Percentiles rank a stretch among this genome's conserved stretches.
These are phyloP conservation scores for Agonopterix subpropinquella DNA, from an alignment of 2,888 invertebrate species.

Conservation along the genomic window DNA sequence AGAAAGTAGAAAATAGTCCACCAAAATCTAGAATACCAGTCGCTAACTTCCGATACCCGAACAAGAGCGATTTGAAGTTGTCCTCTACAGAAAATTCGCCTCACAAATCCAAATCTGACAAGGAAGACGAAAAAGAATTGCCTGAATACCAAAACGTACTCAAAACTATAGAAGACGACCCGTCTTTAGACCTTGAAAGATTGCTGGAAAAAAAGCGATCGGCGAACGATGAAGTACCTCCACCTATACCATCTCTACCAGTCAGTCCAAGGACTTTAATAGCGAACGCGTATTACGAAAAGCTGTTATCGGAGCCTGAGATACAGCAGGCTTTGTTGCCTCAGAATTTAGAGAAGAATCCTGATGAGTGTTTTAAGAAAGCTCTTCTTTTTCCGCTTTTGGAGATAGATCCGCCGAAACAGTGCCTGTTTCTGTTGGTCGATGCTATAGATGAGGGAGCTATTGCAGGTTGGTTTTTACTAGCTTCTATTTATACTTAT, in stretches of 20 bases:
- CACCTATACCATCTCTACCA: conserved; percentile 68
- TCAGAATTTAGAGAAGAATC: conserved; percentile 88
- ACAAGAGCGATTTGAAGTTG: conserved; percentile 48
- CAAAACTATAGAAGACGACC: conserved; percentile 19
- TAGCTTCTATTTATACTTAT: too few relatives aligned
- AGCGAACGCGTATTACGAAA: conserved; percentile 89
- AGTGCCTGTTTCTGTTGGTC: conserved; percentile 88
- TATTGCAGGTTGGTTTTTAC: neutral
- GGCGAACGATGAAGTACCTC: conserved; percentile 48
- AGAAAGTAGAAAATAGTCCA: conserved; percentile 31
- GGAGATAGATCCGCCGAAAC: conserved; percentile 91
- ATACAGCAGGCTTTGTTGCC: conserved; percentile 86
- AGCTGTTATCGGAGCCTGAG: conserved; percentile 83
- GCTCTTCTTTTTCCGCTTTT: conserved; percentile 90
- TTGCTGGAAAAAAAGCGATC: conserved; percentile 35
- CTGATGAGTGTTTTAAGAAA: conserved; percentile 93
- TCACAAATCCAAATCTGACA: conserved; percentile 22
- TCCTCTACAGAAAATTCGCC: conserved; percentile 55
- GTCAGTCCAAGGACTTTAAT: conserved; percentile 59
- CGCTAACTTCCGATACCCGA: conserved; percentile 64
- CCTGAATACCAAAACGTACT: conserved; percentile 63
- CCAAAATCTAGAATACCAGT: conserved; percentile 62
- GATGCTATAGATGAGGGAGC: conserved; percentile 91
- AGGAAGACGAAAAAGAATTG: conserved; percentile 31
- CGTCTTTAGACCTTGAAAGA: conserved; percentile 24